phyloP scores from a whole-genome alignment of 2,113 vertebrate species.

The Acinonyx jubatus region DNA sequence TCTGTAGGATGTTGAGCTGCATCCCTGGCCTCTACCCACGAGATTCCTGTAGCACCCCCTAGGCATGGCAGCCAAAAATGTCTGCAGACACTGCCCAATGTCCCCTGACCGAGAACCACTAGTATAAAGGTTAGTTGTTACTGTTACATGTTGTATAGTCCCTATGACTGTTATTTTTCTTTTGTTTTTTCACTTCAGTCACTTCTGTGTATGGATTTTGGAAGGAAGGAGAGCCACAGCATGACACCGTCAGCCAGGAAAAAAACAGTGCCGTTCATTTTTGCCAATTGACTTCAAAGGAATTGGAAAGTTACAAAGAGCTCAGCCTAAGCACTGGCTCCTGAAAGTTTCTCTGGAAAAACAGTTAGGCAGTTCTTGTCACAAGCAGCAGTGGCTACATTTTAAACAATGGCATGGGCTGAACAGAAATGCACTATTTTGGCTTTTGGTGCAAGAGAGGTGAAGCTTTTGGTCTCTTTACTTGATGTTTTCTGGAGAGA shows the following conservation, averaged over 20 bases:
- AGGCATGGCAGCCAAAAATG: neutral
- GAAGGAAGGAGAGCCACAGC: neutral
- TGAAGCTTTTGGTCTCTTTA: neutral
- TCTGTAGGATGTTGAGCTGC: neutral
- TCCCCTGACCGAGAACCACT: neutral
- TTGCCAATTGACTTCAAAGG: neutral
- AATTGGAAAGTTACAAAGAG: neutral
- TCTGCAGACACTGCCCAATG: neutral
- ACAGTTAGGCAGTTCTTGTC: neutral
- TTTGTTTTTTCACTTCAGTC: neutral
- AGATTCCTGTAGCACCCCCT: neutral
- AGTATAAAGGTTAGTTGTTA: neutral
- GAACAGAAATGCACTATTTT: neutral
- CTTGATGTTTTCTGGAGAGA: neutral
- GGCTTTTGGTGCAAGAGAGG: conserved; percentile 33
- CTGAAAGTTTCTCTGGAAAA: neutral
- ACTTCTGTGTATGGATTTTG: neutral
- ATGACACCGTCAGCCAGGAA: neutral
- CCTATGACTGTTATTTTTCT: neutral
- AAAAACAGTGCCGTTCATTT: neutral
- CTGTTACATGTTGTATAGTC: neutral
- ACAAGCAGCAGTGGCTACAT: neutral
- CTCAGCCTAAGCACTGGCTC: neutral
- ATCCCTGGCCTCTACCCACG: neutral
- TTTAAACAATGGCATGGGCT: neutral